A percentile compares a stretch with the other conserved stretches of the same genome.
phyloP scores from a whole-genome alignment of 2,113 vertebrate species.

The Serilophus lunatus region DNA sequence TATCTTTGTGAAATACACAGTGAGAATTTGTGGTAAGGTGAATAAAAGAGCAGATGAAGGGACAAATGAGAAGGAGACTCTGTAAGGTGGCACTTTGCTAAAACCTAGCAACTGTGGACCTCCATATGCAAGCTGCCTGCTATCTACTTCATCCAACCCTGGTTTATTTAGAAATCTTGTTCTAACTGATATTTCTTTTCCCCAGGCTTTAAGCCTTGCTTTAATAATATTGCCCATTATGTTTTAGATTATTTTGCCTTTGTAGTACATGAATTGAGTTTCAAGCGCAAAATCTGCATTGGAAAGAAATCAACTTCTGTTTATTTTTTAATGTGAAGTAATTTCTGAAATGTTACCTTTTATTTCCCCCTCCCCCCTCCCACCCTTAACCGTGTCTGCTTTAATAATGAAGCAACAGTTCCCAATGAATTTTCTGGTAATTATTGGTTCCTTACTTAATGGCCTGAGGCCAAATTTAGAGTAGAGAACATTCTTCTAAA shows the following conservation, averaged over 20 bases:
- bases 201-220: not conserved
- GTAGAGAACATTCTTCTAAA: not conserved
- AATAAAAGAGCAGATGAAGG: not conserved
- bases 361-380: too few relatives aligned
- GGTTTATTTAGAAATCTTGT: not conserved
- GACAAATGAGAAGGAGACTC: not conserved
- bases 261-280: not conserved
- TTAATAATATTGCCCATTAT: not conserved
- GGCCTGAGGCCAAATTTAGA: not conserved
- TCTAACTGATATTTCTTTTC: not conserved
- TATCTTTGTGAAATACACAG: not conserved
- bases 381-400: not conserved
- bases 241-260: not conserved
- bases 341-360: not conserved
- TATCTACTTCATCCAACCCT: not conserved
- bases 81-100: not conserved
- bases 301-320: not conserved
- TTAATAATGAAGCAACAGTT: not conserved
- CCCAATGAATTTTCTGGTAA: slow-evolving; percentile 1
- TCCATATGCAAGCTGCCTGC: rapidly evolving
- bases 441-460: slow-evolving; percentile 35
- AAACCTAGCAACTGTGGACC: not conserved
- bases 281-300: not conserved
- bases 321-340: not conserved
- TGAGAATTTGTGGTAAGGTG: not conserved